Evolutionary conservation across 2,888 invertebrate genomes (phyloP).

Genomic region (Rapana venosa): DNA sequence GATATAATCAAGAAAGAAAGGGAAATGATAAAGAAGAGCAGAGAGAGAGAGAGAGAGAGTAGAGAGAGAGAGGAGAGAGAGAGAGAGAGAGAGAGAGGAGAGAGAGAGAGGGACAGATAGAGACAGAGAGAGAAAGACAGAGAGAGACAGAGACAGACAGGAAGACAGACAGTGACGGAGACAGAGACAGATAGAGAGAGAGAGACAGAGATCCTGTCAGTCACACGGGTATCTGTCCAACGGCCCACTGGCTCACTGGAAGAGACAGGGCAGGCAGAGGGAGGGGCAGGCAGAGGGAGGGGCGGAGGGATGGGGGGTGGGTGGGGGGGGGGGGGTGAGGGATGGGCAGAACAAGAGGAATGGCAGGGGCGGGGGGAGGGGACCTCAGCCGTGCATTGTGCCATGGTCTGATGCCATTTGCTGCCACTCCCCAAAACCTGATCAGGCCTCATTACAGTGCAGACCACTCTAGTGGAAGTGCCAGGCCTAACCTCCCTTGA

Average conservation of each 20-base stretch:
- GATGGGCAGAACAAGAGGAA: neutral
- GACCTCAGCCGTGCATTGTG: neutral
- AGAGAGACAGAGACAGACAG: neutral
- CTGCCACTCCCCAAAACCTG: constrained; percentile 3
- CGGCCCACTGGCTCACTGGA: neutral
- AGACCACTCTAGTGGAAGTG: neutral
- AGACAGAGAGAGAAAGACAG: neutral
- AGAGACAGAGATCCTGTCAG: neutral
- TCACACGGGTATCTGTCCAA: no score
- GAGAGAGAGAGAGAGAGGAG: constrained; percentile 9
- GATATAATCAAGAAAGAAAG: neutral
- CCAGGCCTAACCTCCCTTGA: neutral
- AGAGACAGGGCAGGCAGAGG: neutral
- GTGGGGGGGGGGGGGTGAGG: neutral
- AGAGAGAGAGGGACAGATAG: constrained; percentile 10
- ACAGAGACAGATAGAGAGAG: neutral
- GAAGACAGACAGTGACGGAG: neutral
- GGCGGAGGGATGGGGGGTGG: neutral
- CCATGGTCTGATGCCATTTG: constrained; percentile 8
- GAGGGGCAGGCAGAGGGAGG: neutral
- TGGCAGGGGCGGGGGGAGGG: no score
- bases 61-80: constrained; percentile 19
- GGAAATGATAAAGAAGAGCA: neutral
- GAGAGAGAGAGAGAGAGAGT: constrained; percentile 5
- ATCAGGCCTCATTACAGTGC: neutral